Base-by-base conservation (phyloP, 2,888 invertebrate species). In the Choristoneura rosaceana region DNA sequence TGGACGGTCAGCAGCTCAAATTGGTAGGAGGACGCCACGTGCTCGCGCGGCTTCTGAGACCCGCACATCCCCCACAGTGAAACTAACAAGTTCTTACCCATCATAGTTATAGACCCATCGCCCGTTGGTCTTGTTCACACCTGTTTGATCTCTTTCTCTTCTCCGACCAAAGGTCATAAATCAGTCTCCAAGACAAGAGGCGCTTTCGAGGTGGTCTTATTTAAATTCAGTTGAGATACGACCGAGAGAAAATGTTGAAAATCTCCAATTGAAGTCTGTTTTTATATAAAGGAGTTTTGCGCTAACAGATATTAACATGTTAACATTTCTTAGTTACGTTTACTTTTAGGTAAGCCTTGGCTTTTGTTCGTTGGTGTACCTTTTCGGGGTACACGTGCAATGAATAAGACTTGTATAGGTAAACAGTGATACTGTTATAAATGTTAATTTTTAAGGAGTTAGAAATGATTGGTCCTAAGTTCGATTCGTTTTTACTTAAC, bases 1-100 rank as follows among this genome's bases (percentile, higher is more conserved):
- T 94, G 93, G 94, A 93, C 74, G 93, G 93, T 0, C 93, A 93
- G 47, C 94, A 93, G 62, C 77, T 94, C 62, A 94, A 94, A 66
- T 81, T 94, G 2, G 92, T 94, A 0, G 91, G 93, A 0, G 94
- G 93, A 0, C 80, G 93, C 0, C 93, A 94, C 75, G 93, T 94
- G 0, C 82, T 94, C 0, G 94, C 94, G 14, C 81, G 93, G 45
- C 84, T 94, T 62, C 74, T 93, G 33, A 82, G 93, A 9, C 93
- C 93, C 0, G 83, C 90, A 3, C 89, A 89, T 41, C 93, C 90
- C 50, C 91, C 90, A 3, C 89, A 87, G 45, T 88, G 84, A 79
- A 64, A 59, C 38, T n/a, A 2, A 0, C 17, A 38, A 38, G 5
- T 52, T 52, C 9, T 17, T 52, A 52, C 3, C 52, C 17, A 17